phyloP scores from a whole-genome alignment of 2,113 vertebrate genomes.

The Mesoclemmys tuberculata region DNA sequence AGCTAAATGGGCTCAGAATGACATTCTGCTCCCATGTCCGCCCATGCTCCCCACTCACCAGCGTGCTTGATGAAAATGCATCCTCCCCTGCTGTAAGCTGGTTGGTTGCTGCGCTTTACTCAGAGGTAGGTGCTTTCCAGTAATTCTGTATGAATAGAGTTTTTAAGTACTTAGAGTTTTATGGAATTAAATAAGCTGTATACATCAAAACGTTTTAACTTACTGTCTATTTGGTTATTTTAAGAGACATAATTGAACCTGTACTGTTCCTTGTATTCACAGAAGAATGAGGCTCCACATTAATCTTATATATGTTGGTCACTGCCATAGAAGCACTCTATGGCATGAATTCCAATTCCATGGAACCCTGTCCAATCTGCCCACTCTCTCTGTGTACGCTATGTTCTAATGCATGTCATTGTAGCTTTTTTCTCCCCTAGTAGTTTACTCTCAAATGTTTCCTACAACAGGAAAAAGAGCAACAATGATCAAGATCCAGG shows the following conservation, averaged over 20 bases:
- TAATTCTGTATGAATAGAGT: slow-evolving; percentile 16
- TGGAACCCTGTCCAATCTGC: rapidly evolving
- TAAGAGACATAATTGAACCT: neutral
- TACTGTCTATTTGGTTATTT: slow-evolving; percentile 43
- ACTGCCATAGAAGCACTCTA: neutral
- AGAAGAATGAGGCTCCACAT: neutral
- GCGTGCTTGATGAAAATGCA: slow-evolving; percentile 63
- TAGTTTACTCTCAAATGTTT: slow-evolving; percentile 17
- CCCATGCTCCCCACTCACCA: neutral
- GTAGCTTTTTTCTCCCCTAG: slow-evolving; percentile 1
- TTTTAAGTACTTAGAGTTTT: slow-evolving; percentile 25
- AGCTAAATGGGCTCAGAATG: slow-evolving; percentile 63
- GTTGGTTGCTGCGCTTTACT: slow-evolving; percentile 41
- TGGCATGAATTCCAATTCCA: neutral
- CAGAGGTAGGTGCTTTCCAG: slow-evolving; percentile 17
- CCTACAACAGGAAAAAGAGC: slow-evolving; percentile 13
- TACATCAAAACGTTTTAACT: slow-evolving; percentile 30
- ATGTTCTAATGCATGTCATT: neutral
- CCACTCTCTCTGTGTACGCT: neutral
- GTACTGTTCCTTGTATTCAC: neutral
- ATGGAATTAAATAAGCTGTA: neutral
- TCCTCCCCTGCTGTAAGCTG: slow-evolving; percentile 66
- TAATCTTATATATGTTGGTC: neutral
- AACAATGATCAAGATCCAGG: neutral
- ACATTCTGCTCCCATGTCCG: neutral